Evolutionary conservation across 2,888 invertebrate genomes (phyloP).

Genomic region (Acanthosepion esculentum): DNA sequence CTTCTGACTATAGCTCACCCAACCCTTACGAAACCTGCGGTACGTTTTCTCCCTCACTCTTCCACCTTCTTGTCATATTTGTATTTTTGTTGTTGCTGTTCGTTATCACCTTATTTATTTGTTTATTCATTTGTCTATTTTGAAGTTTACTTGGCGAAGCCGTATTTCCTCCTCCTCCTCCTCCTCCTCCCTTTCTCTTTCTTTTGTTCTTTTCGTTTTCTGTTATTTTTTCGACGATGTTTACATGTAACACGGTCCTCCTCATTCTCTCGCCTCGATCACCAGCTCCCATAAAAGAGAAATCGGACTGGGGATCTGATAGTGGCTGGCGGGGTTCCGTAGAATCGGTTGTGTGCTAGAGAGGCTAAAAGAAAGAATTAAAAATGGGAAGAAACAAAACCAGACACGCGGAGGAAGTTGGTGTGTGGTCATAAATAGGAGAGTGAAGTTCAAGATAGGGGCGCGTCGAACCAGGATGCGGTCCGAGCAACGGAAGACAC

Average conservation of each 20-base stretch:
- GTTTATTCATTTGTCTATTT: background rate
- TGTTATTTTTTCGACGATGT: too few relatives aligned
- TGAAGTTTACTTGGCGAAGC: background rate
- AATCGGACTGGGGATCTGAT: background rate
- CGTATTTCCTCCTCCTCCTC: background rate
- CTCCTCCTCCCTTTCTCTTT: background rate
- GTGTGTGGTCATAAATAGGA: constrained; percentile 24
- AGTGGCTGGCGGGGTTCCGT: background rate
- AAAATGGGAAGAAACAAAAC: background rate
- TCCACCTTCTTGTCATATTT: background rate
- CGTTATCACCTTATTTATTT: background rate
- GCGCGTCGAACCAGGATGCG: background rate
- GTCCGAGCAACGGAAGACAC: background rate
- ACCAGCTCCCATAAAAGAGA: background rate
- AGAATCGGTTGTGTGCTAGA: background rate
- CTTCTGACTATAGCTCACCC: background rate
- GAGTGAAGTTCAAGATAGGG: background rate
- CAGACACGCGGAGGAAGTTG: background rate
- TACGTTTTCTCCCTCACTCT: background rate
- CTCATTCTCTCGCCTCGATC: background rate
- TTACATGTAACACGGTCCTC: background rate
- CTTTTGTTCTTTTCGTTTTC: background rate
- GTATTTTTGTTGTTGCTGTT: background rate
- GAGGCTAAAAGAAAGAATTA: background rate
- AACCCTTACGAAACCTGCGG: background rate